Evolutionary conservation across 2,797 vertebrate species (phyloP), one percentile per base, ranked within the genome.

Genomic region (Moxostoma hubbsi): DNA sequence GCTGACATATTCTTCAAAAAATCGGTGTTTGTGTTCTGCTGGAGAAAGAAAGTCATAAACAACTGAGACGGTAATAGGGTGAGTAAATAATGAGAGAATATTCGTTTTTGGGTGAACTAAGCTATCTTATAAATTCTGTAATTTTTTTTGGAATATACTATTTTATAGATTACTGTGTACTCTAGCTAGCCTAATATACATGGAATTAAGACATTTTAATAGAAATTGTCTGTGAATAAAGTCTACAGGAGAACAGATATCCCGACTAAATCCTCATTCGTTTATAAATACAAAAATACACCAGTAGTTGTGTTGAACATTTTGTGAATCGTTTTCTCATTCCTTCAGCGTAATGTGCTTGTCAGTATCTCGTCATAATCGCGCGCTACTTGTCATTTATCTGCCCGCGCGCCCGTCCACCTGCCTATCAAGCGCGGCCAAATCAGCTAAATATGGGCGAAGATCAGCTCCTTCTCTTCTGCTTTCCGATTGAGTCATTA

Each of bases 301-400:
- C 36, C 36, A 36, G 36, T 4, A 36, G 3, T 36, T 36, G 15
- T n/a, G 16, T 71, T 51, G 66, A 55, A 79, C 63, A n/a, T 46
- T 65, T 82, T 45, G 62, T 58, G 16, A 74, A 18, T 63, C 9
- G 54, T 67, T 73, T 82, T 82, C 15, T 74, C 49, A 80, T 80
- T 77, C 70, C 59, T 80, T 80, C 11, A 11, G 51, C 59, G 13
- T n/a, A 71, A 80, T 51, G 49, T 55, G 74, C 83, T 87, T 93
- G 92, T 92, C 91, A 89, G 82, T 88, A 90, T 88, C 78, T 87
- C 85, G 90, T 90, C 79, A 90, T 90, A 87, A 89, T 87, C 86
- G 82, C 86, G 79, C 79, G 84, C 82, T 85, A 85, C 89, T 90
- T 87, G 88, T 92, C 89, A 92, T 88, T 91, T 89, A 91, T 91